Base-by-base conservation (phyloP, 2,797 vertebrate genomes). In the Microctenopoma lineatum region DNA sequence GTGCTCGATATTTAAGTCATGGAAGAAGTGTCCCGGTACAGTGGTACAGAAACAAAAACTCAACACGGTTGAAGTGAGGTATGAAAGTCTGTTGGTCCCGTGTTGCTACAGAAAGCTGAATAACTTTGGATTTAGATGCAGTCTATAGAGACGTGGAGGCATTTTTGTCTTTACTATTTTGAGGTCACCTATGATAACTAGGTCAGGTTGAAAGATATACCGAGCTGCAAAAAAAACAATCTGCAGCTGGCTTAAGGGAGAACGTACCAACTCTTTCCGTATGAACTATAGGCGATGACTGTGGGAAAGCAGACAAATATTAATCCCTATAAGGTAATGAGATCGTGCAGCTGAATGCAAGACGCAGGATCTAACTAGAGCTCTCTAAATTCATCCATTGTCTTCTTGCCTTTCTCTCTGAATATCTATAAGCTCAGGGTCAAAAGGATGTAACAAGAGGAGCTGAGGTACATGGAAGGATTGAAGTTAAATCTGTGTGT, bases 81-180 rank as follows among this genome's bases (percentile, higher is more conserved):
- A 94, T 93, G 89, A 92, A 92, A 95, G 92, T 94, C 93, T 90
- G 93, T 93, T 88, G 93, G 92, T 94, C 90, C 93, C 89, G 90
- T 94, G 94, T 95, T 95, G 93, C 94, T 96, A 57, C 3, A 5
- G 45, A 53, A 5, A 45, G 42, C 16, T 10, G 21, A 25, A 41
- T 47, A 39, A 39, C 12, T 47, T n/a, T 38, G 21, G 21, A 46
- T n/a, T 62, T 34, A 74, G 5, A 21, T 53, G 12, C 18, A 21
- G 42, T 45, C 4, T 36, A 11, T 18, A 16, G 8, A 9, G 14
- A 27, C 10, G 13, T 21, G 5, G 14, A 41, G n/a, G 29, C 3
- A 13, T 1, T 51, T 38, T 27, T n/a, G 4, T 58, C 13, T 39
- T 55, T 12, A 27, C 34, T 55, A 27, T 62, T 58, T 56, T 56